Evolutionary conservation across 1,140 invertebrate species (phyloP), one percentile per base, ranked within the genome.

Genomic region (Lutraria rhynchaena): DNA sequence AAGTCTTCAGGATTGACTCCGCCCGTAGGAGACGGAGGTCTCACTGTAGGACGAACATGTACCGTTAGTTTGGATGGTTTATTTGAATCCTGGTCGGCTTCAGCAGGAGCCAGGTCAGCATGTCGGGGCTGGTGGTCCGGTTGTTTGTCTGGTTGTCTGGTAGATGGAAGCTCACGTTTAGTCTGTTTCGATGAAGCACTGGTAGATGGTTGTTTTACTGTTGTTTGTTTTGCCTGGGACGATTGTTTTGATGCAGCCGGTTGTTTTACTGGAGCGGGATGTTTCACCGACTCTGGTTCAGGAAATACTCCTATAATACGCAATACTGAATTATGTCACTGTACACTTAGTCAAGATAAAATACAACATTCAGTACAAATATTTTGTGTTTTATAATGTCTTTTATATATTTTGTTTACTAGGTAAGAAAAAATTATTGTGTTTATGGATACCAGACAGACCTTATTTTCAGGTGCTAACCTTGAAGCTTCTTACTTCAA

Each of bases 1-100:
- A 85, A 85, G 63, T 85, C 83, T 58, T 83, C 75, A 51, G 84
- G 71, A 46, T 75, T 69, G 2, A 85, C 65, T 24, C 44, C 41
- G 35, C 58, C 17, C 27, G 82, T 22, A 5, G 69, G 44, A 22
- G 75, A 53, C 19, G 82, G n/a, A 17, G 63, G 37, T 9, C 76
- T 58, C 22, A 29, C 46, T 15, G 63, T 51, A 24, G 74, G 67
- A 17, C 29, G 70, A 15, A 70, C 37, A 31, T 67, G 60, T 35
- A 55, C 51, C 19, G 63, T 69, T 15, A 51, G 80, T 60, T 69
- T 63, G 22, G 57, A 19, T 15, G 46, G 49, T 63, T 49, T 57
- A 41, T 24, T 29, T 29, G 46, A 55, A 44, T 29, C 70, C 11
- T 58, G 60, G 29, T 60, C 71, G 11, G 49, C 35, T 67, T 81